Evolutionary conservation across 2,888 invertebrate genomes (phyloP), one percentile per base, ranked within the genome.

Genomic region (Nemotelus pantherinus): DNA sequence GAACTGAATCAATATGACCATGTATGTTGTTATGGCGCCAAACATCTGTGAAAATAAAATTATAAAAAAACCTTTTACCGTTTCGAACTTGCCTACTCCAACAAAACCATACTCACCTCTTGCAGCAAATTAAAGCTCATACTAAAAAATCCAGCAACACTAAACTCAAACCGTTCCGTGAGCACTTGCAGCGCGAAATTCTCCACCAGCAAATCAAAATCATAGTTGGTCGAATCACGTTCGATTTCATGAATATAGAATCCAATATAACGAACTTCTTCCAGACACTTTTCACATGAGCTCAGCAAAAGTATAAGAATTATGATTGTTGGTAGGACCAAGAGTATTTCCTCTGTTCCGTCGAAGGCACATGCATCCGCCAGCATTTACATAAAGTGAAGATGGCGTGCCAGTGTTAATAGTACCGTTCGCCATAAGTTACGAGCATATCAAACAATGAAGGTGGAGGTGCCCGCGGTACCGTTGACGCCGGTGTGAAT

Each of bases 1-100:
- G 65, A 81, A 81, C 63, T 81, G 81, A 47, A 81, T 81, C 53
- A 80, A 80, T 41, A 81, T 80, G 0, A 81, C 81, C 81, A 81
- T 81, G 55, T 81, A 80, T 1, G 81, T 81, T 45, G 81, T 81
- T 9, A 81, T 81, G 4, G 79, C 78, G 9, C 80, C 81, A 39
- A 80, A 77, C 67, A 81, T 81, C 80, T 80, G 43, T 44, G 71
- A 71, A 57, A 58, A 50, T 67, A n/a, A 10, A 47, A 43, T 41
- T 63, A 4, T 5, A 63, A 39, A 7, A 10, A 63, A 2, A 5
- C 10, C 25, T 43, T 43, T 41, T 3, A 39, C 63, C 4, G 41
- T 41, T 5, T 43, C 63, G 43, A 63, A 25, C 43, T 10, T 41
- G 7, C 1, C 41, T 41, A 6, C 53, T 53, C 10, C 53, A 9